phyloP scores from a whole-genome alignment of 2,888 invertebrate genomes.

The Galeopsomyia nigrocyanea region DNA sequence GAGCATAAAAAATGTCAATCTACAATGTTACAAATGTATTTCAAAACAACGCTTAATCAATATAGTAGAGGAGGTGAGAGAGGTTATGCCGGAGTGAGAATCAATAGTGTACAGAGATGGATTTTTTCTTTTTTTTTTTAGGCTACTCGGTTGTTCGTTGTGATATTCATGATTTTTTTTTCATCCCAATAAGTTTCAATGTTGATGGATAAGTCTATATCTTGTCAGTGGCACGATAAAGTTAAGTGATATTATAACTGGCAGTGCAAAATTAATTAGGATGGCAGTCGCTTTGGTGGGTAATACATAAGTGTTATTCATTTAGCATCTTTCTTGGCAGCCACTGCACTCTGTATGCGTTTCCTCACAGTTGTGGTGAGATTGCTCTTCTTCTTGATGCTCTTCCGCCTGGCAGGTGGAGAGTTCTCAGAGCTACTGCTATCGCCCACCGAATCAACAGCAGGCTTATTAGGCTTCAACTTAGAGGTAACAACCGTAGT shows the following conservation, averaged over 20 bases:
- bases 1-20: conserved; percentile 42
- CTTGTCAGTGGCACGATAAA: conserved; percentile 34
- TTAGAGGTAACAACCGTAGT: conserved; percentile 67
- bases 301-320: conserved; percentile 3
- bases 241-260: conserved; percentile 31
- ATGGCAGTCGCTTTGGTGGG: conserved; percentile 24
- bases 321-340: conserved; percentile 39
- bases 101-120: background rate
- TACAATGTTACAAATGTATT: conserved; percentile 40
- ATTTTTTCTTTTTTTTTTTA: background rate
- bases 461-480: conserved; percentile 50
- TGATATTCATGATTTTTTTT: no score
- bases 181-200: conserved; percentile 23
- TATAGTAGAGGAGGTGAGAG: conserved; percentile 12
- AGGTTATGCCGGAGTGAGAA: conserved; percentile 26
- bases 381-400: conserved; percentile 50
- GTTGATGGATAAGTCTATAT: conserved; percentile 15
- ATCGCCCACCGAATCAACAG: conserved; percentile 53
- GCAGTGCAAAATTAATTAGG: conserved; percentile 41
- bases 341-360: conserved; percentile 53
- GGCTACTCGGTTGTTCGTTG: conserved; percentile 15
- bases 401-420: conserved; percentile 40
- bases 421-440: conserved; percentile 59
- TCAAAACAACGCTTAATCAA: conserved; percentile 45
- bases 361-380: conserved; percentile 51